phyloP scores from a whole-genome alignment of 2,888 invertebrate species.

The Amphipoea lucens region DNA sequence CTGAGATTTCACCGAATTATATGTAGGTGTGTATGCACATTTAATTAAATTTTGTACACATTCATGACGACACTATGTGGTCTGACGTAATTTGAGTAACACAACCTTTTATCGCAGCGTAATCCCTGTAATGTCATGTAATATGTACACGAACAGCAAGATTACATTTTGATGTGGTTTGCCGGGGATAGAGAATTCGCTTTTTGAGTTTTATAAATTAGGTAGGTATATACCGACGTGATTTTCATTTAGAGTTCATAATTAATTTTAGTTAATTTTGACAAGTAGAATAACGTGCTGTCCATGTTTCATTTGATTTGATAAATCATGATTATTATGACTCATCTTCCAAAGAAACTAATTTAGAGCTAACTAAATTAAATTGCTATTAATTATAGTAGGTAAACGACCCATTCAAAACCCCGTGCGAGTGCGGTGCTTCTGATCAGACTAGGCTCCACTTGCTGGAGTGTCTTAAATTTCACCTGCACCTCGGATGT shows the following conservation, averaged over 20 bases:
- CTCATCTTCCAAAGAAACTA: neutral
- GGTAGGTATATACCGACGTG: neutral
- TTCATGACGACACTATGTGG: conserved; percentile 35
- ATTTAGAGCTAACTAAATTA: neutral
- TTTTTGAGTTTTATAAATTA: neutral
- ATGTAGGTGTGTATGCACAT: conserved; percentile 43
- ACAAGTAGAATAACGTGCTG: neutral
- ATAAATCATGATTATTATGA: neutral
- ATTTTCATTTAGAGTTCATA: neutral
- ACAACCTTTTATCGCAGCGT: conserved; percentile 61
- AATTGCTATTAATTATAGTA: neutral
- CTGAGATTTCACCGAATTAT: conserved; percentile 55
- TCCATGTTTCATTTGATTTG: neutral
- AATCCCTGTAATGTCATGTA: conserved; percentile 40
- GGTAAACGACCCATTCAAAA: neutral
- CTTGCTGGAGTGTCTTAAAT: neutral
- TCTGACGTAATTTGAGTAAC: conserved; percentile 68
- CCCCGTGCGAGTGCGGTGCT: neutral
- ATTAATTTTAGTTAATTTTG: neutral
- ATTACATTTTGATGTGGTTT: conserved; percentile 53
- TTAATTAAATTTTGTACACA: conserved; percentile 77
- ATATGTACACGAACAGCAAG: conserved; percentile 32
- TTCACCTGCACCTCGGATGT: neutral
- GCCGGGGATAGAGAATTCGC: neutral
- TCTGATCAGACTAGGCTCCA: neutral